phyloP scores from a whole-genome alignment of 2,888 invertebrate genomes.

The Zaprionus obscuricornis region DNA sequence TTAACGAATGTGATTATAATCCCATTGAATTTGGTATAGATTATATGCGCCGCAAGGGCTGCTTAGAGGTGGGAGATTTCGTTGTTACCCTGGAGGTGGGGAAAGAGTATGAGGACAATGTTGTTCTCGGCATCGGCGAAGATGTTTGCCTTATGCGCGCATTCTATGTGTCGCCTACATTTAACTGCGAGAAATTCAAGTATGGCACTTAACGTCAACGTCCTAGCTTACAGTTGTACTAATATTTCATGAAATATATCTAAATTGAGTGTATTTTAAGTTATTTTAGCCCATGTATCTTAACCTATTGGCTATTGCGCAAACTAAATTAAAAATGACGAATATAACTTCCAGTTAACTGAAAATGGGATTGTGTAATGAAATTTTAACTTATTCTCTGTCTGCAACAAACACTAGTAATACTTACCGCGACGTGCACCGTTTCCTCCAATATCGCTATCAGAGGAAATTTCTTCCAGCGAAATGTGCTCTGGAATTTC shows the following conservation, averaged over 20 bases:
- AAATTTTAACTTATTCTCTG: too few species aligned
- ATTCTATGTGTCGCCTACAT: constrained; percentile 72
- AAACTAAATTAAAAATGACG: too few species aligned
- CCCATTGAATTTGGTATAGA: constrained; percentile 78
- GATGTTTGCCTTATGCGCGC: constrained; percentile 80
- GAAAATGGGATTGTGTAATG: too few species aligned
- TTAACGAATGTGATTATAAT: constrained; percentile 59
- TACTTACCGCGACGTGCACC: constrained; percentile 57
- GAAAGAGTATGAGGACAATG: constrained; percentile 65
- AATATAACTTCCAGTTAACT: too few species aligned
- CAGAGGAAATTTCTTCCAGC: constrained; percentile 86
- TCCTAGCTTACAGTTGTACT: constrained; percentile 39
- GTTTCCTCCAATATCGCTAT: constrained; percentile 79
- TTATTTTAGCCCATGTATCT: background rate
- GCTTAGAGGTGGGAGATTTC: constrained; percentile 80
- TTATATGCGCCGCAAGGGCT: constrained; percentile 68
- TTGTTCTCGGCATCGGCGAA: constrained; percentile 61
- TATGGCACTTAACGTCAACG: constrained; percentile 47
- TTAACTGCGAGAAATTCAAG: constrained; percentile 70
- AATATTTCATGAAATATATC: constrained; percentile 9
- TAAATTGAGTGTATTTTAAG: constrained; percentile 45
- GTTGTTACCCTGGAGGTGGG: constrained; percentile 76
- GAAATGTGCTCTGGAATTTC: constrained; percentile 85
- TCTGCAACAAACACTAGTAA: too few species aligned
- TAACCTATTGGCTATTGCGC: too few species aligned